Evolutionary conservation across 2,888 invertebrate genomes (phyloP).

Genomic region (Harpalus rubripes): DNA sequence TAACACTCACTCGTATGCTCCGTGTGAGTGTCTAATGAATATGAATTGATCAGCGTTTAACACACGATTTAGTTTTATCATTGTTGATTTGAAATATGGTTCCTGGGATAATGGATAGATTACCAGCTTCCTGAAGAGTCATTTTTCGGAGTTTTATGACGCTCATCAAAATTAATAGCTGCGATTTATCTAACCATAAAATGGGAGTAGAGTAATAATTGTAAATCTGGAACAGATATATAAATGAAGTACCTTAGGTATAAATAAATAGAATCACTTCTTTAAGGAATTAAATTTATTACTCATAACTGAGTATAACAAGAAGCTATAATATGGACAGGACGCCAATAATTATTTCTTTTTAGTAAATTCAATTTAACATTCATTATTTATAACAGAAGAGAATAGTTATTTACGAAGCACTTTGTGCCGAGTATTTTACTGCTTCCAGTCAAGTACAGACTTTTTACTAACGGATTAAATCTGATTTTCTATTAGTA

Average conservation of each 20-base stretch:
- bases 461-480: too few relatives aligned
- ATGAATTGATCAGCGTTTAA: conserved; percentile 58
- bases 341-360: too few relatives aligned
- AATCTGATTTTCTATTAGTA: too few relatives aligned
- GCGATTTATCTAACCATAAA: background rate
- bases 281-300: too few relatives aligned
- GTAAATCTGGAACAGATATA: background rate
- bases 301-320: too few relatives aligned
- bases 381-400: too few relatives aligned
- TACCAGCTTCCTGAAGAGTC: conserved; percentile 20
- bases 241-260: background rate
- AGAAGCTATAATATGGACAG: too few relatives aligned
- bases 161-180: conserved; percentile 31
- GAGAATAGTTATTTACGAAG: too few relatives aligned
- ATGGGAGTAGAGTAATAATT: background rate
- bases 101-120: conserved; percentile 33
- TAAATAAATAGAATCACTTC: too few relatives aligned
- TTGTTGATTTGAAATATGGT: conserved; percentile 53
- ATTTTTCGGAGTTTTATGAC: conserved; percentile 25
- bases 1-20: conserved; percentile 6
- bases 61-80: conserved; percentile 55
- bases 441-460: too few relatives aligned
- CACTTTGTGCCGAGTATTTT: too few relatives aligned
- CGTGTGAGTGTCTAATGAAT: conserved; percentile 32
- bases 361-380: too few relatives aligned